Evolutionary conservation across 2,888 invertebrate species (phyloP), one percentile per base, ranked within the genome.

Genomic region (Seira sanloemensis): DNA sequence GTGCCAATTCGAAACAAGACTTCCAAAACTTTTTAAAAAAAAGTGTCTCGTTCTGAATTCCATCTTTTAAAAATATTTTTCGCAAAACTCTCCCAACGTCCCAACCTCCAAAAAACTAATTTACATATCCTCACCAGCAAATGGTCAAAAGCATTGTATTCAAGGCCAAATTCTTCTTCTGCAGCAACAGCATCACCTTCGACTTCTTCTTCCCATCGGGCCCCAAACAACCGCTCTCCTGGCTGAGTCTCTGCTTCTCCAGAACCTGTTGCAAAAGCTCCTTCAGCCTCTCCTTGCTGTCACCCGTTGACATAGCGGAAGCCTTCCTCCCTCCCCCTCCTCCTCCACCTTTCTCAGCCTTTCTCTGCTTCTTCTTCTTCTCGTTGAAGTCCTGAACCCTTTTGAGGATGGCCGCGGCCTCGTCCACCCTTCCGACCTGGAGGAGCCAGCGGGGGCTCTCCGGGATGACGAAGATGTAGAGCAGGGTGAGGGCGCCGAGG

Each of bases 381-480:
- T 27, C 26, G 25, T 71, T 71, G 19, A 19, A 78, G 4, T 71
- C 18, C 1, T 76, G 76, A 24, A 85, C 50, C 23, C 50, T 54
- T 65, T 71, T 37, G 19, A 85, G 7, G 26, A 85, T 69, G 16
- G 1, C 27, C 2, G 80, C 72, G 9, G 80, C 73, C 24, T 85
- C 80, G 1, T 80, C 76, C 37, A 85, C 54, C n/a, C 71, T 54
- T 0, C 78, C 78, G 18, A 71, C 62, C 50, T 50, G 50, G 2
- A 76, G 23, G 0, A 82, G 50, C 88, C 88, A 88, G 1, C 88
- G 78, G 2, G 88, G 86, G 18, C 86, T 86, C 21, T 88, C 88
- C 1, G 78, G 76, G 1, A 88, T 62, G 1, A 75, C 26, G 25
- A 9, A 9, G 46, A 37, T 80, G 66, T 73, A 86, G 9, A 86